Evolutionary conservation across 2,797 vertebrate species (phyloP).

Genomic region (Sebastes hubbsi): DNA sequence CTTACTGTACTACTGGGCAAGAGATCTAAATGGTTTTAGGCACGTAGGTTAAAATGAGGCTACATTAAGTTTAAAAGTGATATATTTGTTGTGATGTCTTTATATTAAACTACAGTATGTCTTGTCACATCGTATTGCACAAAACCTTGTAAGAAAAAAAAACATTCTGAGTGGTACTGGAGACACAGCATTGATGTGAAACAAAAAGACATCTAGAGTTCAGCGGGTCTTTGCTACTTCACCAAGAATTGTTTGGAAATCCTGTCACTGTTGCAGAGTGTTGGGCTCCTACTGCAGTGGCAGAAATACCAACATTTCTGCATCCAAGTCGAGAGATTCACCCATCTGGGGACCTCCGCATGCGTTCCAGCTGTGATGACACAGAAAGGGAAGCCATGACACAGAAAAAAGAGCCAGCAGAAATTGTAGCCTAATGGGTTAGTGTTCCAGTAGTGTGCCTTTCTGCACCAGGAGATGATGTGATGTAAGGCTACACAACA

Average conservation of each 20-base stretch:
- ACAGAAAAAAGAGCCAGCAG: constrained; percentile 48
- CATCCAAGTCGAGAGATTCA: neutral
- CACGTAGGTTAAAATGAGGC: neutral
- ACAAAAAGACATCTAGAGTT: neutral
- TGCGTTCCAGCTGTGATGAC: constrained; percentile 44
- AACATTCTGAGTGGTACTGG: neutral
- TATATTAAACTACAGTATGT: neutral
- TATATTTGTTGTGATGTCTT: constrained; percentile 4
- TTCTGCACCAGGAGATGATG: constrained; percentile 68
- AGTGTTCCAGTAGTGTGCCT: constrained; percentile 62
- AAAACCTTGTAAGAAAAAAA: neutral
- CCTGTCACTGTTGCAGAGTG: neutral
- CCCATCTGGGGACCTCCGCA: constrained; percentile 15
- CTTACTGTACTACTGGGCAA: neutral
- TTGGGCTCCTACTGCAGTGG: neutral
- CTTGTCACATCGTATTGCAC: neutral
- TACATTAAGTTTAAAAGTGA: neutral
- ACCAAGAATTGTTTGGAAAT: constrained; percentile 9
- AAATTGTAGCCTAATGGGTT: constrained; percentile 69
- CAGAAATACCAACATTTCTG: constrained; percentile 22
- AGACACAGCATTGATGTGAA: neutral
- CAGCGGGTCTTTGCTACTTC: constrained; percentile 19
- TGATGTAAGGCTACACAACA: constrained; percentile 68
- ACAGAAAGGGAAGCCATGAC: constrained; percentile 62
- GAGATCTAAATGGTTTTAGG: neutral